Evolutionary conservation across 2,888 invertebrate species (phyloP), one percentile per base, ranked within the genome.

Genomic region (Drosophila borealis): DNA sequence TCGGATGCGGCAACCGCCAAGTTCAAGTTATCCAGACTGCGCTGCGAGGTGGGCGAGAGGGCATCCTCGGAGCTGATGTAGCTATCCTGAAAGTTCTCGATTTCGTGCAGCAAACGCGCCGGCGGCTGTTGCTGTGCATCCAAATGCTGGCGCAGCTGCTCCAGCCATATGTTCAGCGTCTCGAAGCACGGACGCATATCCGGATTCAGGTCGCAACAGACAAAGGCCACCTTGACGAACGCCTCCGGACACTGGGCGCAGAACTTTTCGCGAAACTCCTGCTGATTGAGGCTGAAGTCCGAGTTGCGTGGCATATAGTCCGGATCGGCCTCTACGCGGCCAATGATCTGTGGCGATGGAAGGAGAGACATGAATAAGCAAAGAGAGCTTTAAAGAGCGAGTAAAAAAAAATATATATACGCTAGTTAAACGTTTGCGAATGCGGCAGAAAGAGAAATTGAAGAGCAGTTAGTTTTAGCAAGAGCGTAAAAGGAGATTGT

Each of bases 281-380:
- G 94, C 91, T 97, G 97, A 93, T 98, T 98, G 19, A 98, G 93
- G 0, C 98, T 98, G 92, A 98, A 98, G 93, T 98, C 98, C 41
- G 96, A 94, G 1, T 97, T 97, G 42, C 98, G 94, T 3, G 98
- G 98, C 77, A 98, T 93, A 91, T 95, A 96, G 92, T 98, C 98
- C 0, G 98, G 98, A 93, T 98, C 98, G 0, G 98, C 98, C 73
- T 97, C 96, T 5, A 98, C 98, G 45, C 98, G 95, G 0, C 98
- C 98, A 89, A 98, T 98, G 81, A 98, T 97, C 96, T 97, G 89
- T 2, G 1, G 9, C 11, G 6, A 25, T 6, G 3, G 13, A 19
- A 36, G 21, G 10, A n/a, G 14, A 29, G 33, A 21, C 8, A 41
- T 6, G 53, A 4, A 19, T 11, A 10, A 34, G 19, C 2, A 17